Percentiles rank a stretch among this genome's conserved stretches.
These are phyloP conservation scores for Morpho deidamia DNA, from an alignment of 2,888 invertebrate species.

Conservation along the genomic window DNA sequence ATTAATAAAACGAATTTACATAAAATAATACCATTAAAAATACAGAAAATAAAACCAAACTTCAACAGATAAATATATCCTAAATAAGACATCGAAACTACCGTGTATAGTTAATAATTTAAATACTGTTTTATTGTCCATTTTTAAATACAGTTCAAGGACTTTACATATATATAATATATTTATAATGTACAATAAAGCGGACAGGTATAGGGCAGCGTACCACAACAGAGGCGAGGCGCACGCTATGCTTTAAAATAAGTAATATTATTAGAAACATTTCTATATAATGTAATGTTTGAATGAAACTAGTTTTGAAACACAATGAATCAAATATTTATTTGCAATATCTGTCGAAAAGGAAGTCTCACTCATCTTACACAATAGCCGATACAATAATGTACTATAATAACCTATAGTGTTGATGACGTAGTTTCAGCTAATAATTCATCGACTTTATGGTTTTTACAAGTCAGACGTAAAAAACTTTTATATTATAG, in stretches of 20 bases:
- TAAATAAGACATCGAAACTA: slow-evolving; percentile 59
- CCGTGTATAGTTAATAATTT: slow-evolving; percentile 36
- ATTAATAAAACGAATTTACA: slow-evolving; percentile 47
- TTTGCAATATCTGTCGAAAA: no score
- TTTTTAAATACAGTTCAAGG: slow-evolving; percentile 57
- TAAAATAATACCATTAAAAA: slow-evolving; percentile 70
- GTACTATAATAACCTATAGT: no score
- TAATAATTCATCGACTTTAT: no score
- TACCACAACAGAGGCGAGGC: background rate
- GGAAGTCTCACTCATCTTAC: no score
- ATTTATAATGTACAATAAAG: slow-evolving; percentile 35
- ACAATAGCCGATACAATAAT: no score
- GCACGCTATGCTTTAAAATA: background rate
- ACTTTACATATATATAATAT: slow-evolving; percentile 31
- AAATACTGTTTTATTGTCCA: slow-evolving; percentile 76
- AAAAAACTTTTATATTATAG: no score
- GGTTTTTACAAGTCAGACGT: no score
- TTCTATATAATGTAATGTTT: no score
- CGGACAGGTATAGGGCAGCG: slow-evolving; percentile 29
- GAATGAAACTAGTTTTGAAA: no score
- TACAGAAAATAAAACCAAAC: slow-evolving; percentile 59
- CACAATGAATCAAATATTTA: no score
- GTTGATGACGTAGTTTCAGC: no score
- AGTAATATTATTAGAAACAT: no score
- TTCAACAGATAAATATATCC: slow-evolving; percentile 64